A percentile compares a stretch with the other conserved stretches of the same genome.
phyloP scores from a whole-genome alignment of 2,888 invertebrate genomes.

The Cephus spinipes region DNA sequence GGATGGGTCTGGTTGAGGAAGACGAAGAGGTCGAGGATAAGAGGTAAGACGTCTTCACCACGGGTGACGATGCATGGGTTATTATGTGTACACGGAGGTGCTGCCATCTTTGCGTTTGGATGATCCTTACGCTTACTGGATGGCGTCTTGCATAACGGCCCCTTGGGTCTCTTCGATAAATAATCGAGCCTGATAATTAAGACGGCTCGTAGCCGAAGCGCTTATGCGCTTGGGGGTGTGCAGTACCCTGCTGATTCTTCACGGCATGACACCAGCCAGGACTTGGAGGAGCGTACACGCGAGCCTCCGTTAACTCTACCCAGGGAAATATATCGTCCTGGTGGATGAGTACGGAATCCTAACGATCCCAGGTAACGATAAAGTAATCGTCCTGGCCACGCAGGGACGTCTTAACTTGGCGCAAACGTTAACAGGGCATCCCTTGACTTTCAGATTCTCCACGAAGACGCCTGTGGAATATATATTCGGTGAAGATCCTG shows the following conservation, averaged over 20 bases:
- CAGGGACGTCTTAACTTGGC: not conserved
- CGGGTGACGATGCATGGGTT: not conserved
- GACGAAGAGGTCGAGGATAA: not conserved
- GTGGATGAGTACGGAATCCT: slow-evolving; percentile 6
- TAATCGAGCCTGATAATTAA: slow-evolving; percentile 54
- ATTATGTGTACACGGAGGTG: not conserved
- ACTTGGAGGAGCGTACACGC: slow-evolving; percentile 50
- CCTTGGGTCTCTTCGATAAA: slow-evolving; percentile 37
- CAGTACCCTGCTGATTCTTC: slow-evolving; percentile 53
- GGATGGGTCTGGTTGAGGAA: not conserved
- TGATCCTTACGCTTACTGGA: not conserved
- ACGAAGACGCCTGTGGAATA: not conserved
- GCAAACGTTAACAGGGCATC: not conserved
- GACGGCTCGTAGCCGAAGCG: slow-evolving; percentile 43
- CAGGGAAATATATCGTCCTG: slow-evolving; percentile 1
- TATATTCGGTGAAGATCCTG: not conserved
- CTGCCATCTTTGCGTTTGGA: not conserved
- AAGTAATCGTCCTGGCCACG: not conserved
- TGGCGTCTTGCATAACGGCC: slow-evolving; percentile 3
- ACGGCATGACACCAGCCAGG: slow-evolving; percentile 48
- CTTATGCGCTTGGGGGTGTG: slow-evolving; percentile 43
- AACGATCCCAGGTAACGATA: slow-evolving; percentile 1
- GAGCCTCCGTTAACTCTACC: slow-evolving; percentile 27
- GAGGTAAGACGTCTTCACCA: not conserved
- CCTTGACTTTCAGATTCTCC: not conserved